Evolutionary conservation across 2,888 invertebrate species (phyloP).

Genomic region (Brachylomia viminalis): DNA sequence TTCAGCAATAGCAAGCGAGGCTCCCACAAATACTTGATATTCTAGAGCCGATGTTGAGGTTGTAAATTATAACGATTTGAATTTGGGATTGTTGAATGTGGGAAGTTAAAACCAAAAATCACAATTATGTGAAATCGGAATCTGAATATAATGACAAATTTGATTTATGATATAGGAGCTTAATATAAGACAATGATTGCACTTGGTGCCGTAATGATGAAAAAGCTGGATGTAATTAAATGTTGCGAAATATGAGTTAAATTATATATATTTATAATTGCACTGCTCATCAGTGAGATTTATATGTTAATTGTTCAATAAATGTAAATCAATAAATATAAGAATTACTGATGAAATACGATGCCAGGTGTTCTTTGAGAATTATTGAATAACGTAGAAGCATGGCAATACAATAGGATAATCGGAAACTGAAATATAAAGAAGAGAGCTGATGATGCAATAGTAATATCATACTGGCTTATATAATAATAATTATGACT

Average conservation of each 20-base stretch:
- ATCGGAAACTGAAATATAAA: not conserved
- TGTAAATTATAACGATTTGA: not conserved
- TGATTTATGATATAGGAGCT: not conserved
- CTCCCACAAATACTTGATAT: not conserved
- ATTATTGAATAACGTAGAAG: not conserved
- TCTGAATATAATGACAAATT: not conserved
- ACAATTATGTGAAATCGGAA: not conserved
- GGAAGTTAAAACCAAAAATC: not conserved
- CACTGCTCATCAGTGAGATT: not conserved
- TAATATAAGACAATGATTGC: not conserved
- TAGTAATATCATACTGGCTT: conserved; percentile 1
- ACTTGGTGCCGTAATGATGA: no score
- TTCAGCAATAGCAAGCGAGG: conserved; percentile 41
- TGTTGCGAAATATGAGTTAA: not conserved
- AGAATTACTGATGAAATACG: not conserved
- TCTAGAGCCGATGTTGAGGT: not conserved
- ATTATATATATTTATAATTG: not conserved
- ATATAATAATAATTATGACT: no score
- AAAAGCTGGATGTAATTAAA: not conserved
- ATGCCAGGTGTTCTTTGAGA: not conserved
- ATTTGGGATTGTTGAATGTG: no score
- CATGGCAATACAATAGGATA: not conserved
- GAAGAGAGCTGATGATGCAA: not conserved
- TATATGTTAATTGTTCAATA: not conserved
- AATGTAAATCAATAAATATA: not conserved